Evolutionary conservation across 64 coral and sea anemone genomes (phyloP), one percentile per base, ranked within the genome.

Genomic region (Hydrozoanthus tunicans): DNA sequence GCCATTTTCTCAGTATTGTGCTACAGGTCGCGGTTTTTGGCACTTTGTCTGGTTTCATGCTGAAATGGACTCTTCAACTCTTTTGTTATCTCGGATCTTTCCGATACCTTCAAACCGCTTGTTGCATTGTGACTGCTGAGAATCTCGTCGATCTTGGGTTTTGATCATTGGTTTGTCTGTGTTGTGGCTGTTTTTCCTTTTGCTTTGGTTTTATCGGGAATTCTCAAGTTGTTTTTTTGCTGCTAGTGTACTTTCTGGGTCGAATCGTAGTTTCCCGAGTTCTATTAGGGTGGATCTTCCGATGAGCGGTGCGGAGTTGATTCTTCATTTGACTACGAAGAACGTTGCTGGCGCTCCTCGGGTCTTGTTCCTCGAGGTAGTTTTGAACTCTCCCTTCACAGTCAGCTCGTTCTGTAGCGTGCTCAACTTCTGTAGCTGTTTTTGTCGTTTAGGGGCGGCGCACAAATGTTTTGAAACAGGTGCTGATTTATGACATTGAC

Each of bases 251-350:
- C 85, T 64, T 52, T 93, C 78, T 64, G 23, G 77, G 54, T 79
- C 14, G 14, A 88, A 81, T 58, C 53, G 77, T 7, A 73, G 53
- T 78, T 84, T 85, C 54, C 90, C 77, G 4, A 95, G 83, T 57
- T 92, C 84, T 23, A 7, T 58, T 5, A 82, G 82, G 68, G 85
- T 92, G 23, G 68, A 58, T 56, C 80, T 94, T 58, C 83, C 64
- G 58, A 91, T 80, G 17, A 95, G 94, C 51, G 94, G 90, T 77
- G 94, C 73, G 70, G 84, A 91, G 58, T 95, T 94, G 7, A 88
- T 94, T 75, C 77, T 77, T 11, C 93, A 70, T 81, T 81, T 89
- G 43, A 89, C 90, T 70, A 92, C 83, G 67, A 95, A 17, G 6
- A 92, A 95, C 77, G 57, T 95, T 83, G 78, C 90, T 78, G n/a